phyloP scores from a whole-genome alignment of 2,113 vertebrate species.

The Notothenia coriiceps region DNA sequence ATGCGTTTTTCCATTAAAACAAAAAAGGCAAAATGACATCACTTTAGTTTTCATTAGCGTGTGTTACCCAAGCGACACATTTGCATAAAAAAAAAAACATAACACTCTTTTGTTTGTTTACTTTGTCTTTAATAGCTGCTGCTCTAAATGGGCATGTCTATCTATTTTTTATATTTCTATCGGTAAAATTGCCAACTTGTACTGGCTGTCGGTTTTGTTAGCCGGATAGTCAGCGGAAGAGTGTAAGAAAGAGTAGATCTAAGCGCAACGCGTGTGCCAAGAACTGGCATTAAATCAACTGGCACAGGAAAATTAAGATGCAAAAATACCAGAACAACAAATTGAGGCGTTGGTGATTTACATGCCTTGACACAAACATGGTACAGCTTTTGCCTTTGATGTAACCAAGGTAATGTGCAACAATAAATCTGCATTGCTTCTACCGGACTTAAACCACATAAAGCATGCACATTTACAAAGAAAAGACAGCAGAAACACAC shows the following conservation, averaged over 20 bases:
- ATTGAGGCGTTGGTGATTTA: neutral
- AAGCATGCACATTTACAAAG: neutral
- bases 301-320: conserved; percentile 3
- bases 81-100: no score
- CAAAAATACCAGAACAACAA: conserved; percentile 5
- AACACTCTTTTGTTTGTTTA: no score
- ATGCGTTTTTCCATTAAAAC: no score
- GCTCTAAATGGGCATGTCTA: conserved; percentile 1
- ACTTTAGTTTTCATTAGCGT: no score
- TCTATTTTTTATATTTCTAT: conserved; percentile 12
- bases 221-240: neutral
- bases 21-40: no score
- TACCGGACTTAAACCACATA: neutral
- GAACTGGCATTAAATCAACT: conserved; percentile 23
- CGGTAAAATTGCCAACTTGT: conserved; percentile 9
- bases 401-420: conserved; percentile 11
- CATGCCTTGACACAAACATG: neutral
- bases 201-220: neutral
- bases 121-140: neutral
- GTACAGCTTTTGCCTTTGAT: conserved; percentile 15
- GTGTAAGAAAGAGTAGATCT: conserved; percentile 17
- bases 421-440: conserved; percentile 4
- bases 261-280: conserved; percentile 10
- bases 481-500: conserved; percentile 4
- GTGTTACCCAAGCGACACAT: neutral